These are phyloP conservation scores for Larimichthys polyactis DNA, from an alignment of 2,113 vertebrate genomes.

Conservation along the genomic window DNA sequence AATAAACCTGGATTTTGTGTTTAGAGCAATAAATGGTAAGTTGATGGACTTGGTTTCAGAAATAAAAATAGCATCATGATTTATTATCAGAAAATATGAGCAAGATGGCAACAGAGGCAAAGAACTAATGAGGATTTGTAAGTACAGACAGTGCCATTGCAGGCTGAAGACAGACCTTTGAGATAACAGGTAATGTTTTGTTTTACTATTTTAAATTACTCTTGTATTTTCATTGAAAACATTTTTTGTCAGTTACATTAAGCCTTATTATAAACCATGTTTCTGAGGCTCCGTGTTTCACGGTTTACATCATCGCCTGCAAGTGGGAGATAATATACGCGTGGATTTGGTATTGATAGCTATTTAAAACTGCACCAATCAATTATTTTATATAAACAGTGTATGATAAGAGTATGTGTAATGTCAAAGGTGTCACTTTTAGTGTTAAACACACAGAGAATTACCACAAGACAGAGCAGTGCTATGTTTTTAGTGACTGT, in stretches of 20 bases:
- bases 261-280: background rate
- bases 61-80: constrained; percentile 4
- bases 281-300: background rate
- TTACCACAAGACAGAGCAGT: background rate
- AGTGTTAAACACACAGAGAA: background rate
- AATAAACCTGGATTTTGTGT: constrained; percentile 2
- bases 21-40: background rate
- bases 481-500: too few species aligned
- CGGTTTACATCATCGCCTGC: background rate
- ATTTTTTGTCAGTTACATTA: background rate
- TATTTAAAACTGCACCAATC: background rate
- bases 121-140: constrained; percentile 19
- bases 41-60: constrained; percentile 18
- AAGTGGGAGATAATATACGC: background rate
- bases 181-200: background rate
- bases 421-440: background rate
- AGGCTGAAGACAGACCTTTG: background rate
- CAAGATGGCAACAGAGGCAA: constrained; percentile 1
- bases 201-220: background rate
- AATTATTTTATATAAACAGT: background rate
- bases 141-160: background rate
- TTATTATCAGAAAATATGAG: constrained; percentile 17
- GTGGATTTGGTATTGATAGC: background rate
- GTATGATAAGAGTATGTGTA: background rate
- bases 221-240: background rate